Percentiles rank a stretch among this genome's conserved stretches.
These are phyloP conservation scores for Sternarchorhynchus goeldii DNA, from an alignment of 2,797 vertebrate genomes.

Conservation along the genomic window DNA sequence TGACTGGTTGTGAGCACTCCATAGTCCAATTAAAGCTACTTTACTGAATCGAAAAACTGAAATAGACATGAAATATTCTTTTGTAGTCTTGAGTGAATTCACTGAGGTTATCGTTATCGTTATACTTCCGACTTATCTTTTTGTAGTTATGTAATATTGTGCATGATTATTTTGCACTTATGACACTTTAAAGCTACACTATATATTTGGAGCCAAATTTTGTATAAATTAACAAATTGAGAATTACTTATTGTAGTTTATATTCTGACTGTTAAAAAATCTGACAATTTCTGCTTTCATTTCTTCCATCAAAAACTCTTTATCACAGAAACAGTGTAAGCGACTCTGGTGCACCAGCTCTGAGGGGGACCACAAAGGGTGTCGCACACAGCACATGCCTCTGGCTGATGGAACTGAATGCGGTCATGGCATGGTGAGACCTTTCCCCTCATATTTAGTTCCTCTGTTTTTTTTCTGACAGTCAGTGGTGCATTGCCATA, in stretches of 20 bases:
- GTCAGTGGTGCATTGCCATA: constrained; percentile 35
- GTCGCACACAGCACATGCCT: constrained; percentile 97
- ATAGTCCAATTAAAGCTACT: neutral
- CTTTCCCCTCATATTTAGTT: constrained; percentile 11
- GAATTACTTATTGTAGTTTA: too few relatives aligned
- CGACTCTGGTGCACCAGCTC: constrained; percentile 94
- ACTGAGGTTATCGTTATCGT: too few relatives aligned
- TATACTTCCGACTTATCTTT: too few relatives aligned
- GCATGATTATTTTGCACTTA: too few relatives aligned
- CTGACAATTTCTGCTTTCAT: neutral
- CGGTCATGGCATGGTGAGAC: constrained; percentile 91
- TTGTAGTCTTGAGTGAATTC: neutral
- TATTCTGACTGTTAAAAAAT: constrained; percentile 10
- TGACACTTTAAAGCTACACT: too few relatives aligned
- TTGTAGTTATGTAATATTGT: too few relatives aligned
- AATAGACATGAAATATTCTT: constrained; percentile 8
- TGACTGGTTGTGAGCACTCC: neutral
- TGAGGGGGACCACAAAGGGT: constrained; percentile 89
- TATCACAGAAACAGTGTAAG: constrained; percentile 89
- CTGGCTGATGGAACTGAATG: constrained; percentile 92
- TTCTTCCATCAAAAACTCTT: neutral
- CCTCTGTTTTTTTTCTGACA: constrained; percentile 39
- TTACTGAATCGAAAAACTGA: constrained; percentile 2
- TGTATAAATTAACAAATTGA: too few relatives aligned
- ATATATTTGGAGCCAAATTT: too few relatives aligned